A percentile compares a stretch with the other conserved stretches of the same genome.
Conservation (phyloP, 2,888 invertebrate species). For the Drosophila mayaguana region DNA sequence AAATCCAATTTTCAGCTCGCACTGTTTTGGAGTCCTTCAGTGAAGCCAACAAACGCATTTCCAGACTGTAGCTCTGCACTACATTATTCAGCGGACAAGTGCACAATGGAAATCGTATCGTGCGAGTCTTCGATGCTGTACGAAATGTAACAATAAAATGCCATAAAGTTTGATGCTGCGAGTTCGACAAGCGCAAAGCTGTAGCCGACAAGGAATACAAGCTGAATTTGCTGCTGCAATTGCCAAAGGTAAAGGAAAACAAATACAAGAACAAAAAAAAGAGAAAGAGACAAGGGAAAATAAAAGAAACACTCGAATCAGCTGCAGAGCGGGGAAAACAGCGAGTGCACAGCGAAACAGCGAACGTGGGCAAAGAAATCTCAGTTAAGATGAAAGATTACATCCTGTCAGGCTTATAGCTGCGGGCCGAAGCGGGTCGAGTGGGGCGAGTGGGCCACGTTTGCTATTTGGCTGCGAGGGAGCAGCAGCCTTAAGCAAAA, state of each 20-base stretch:
- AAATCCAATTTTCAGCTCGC: neutral
- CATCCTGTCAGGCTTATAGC: conserved; percentile 50
- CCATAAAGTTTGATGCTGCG: conserved; percentile 23
- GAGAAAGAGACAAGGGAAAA: neutral
- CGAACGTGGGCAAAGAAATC: conserved; percentile 51
- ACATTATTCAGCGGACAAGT: neutral
- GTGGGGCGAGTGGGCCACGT: conserved; percentile 10
- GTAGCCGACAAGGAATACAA: conserved; percentile 12
- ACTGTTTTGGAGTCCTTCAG: too few relatives aligned
- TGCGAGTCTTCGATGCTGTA: conserved; percentile 1
- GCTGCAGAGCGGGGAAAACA: conserved; percentile 21
- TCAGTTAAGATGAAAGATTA: conserved; percentile 76
- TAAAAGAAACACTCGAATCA: conserved; percentile 11
- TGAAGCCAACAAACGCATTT: neutral
- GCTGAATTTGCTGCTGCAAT: conserved; percentile 17
- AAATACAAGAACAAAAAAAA: neutral
- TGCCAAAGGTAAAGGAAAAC: conserved; percentile 20
- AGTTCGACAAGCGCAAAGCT: conserved; percentile 11
- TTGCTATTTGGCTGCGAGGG: conserved; percentile 4
- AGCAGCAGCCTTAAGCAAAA: conserved; percentile 58
- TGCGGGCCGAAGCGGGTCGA: conserved; percentile 10
- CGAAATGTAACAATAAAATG: conserved; percentile 18
- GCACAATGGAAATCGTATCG: neutral
- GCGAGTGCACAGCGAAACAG: conserved; percentile 9
- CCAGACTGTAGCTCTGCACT: neutral